Base-by-base conservation (phyloP, 2,888 invertebrate genomes). In the Pachycephus smyrnensis region DNA sequence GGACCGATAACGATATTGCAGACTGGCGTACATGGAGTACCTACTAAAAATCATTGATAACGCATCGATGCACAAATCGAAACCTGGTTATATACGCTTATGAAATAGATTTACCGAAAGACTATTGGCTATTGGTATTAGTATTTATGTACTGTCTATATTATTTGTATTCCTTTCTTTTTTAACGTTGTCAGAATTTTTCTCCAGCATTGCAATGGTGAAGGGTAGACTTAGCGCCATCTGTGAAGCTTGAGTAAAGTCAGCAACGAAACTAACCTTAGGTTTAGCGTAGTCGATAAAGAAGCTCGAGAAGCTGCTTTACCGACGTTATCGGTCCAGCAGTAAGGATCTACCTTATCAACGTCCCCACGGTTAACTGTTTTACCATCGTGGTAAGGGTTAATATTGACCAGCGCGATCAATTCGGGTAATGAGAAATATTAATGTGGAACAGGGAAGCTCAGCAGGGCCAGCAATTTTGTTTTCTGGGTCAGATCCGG, bases 1-100 rank as follows among this genome's bases (percentile, higher is more conserved):
- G 82, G 78, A 76, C 79, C 80, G 86, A 86, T 86, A 86, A 86
- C 84, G 81, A 80, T 77, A 80, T 77, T 55, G 55, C 55, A 55
- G 55, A 9, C 55, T 55, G 55, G 23, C 55, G 55, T 55, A 55
- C 23, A 73, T 40, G 15, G 31, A 35, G 32, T 23, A 36, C 4
- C 69, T n/a, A 69, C 23, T 35, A 9, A 30, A 31, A 30, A 31
- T 9, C 23, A 30, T 23, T 11, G 12, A 30, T 76, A 35, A 69
- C 15, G 76, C 31, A 68, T 68, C 40, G 15, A 32, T 77, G 73
- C 36, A 68, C 74, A 37, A 68, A 73, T 77, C 55, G 55, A 23
- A 55, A 23, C 23, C 23, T 23, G 55, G 55, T 23, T 55, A 55
- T 23, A 33, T n/a, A 55, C 55, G 23, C 55, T 55, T 55, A 15